Conservation (phyloP, 2,797 vertebrate species). For the Aplochiton taeniatus region DNA sequence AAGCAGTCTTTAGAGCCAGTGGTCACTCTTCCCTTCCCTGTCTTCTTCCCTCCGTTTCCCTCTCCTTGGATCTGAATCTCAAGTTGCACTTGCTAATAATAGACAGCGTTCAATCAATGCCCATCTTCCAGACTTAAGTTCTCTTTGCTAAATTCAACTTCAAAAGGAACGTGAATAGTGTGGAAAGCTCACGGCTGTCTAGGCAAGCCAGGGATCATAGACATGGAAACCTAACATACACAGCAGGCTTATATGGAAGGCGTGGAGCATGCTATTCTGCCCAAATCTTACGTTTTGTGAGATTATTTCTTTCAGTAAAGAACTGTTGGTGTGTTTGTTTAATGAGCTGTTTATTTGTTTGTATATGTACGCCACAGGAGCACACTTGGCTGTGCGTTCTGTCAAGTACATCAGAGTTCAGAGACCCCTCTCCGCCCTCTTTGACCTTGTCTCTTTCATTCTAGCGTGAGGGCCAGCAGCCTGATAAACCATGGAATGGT, state of each 20-base stretch:
- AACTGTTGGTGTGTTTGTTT: background rate
- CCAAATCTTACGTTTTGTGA: background rate
- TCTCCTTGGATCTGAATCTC: slow-evolving; percentile 67
- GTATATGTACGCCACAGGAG: background rate
- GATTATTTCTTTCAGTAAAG: background rate
- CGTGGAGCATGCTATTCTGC: too few relatives aligned
- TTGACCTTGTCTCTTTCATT: slow-evolving; percentile 42
- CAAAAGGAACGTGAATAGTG: slow-evolving; percentile 59
- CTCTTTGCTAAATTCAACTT: slow-evolving; percentile 56
- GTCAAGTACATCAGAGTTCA: slow-evolving; percentile 26
- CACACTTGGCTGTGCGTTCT: background rate
- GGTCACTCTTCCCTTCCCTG: slow-evolving; percentile 29
- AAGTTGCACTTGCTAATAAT: slow-evolving; percentile 67
- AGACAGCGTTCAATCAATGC: slow-evolving; percentile 57
- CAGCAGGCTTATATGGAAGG: too few relatives aligned
- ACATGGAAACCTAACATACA: background rate
- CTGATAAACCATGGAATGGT: slow-evolving; percentile 40
- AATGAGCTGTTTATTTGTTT: background rate
- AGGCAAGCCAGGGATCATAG: slow-evolving; percentile 19
- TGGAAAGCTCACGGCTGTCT: slow-evolving; percentile 48
- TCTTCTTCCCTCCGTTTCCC: slow-evolving; percentile 50
- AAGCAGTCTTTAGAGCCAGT: background rate
- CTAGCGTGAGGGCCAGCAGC: background rate
- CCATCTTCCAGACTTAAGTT: slow-evolving; percentile 52
- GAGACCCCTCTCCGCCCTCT: slow-evolving; percentile 22